Evolutionary conservation across 2,113 vertebrate genomes (phyloP), one percentile per base, ranked within the genome.

Genomic region (Danionella cerebrum): DNA sequence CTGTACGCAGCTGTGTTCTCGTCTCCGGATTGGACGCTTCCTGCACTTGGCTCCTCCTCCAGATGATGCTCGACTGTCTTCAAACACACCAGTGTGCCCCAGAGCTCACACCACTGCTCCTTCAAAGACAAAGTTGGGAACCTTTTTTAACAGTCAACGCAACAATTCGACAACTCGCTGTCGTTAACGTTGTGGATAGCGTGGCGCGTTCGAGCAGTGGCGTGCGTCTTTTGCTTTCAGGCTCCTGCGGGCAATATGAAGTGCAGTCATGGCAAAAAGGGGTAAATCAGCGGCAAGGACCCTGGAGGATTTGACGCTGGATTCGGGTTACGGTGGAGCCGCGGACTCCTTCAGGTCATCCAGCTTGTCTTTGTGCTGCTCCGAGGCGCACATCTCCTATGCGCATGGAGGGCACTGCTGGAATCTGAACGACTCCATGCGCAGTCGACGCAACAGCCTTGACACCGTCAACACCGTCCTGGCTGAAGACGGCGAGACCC

Each of bases 261-360:
- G 93, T 88, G 88, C 89, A 88, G 91, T 84, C 83, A 97, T 97
- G 93, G 93, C 92, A 81, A 90, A 92, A 87, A 90, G 95, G 90
- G 94, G 91, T 91, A 95, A 93, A 91, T 90, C 91, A 79, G 91
- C 76, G 78, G 90, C 88, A 80, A 86, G 93, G 84, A 96, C 95
- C 80, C 93, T 98, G 91, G 96, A 98, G 91, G 95, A 98, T 85
- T 90, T 98, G 83, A 98, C 95, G 78, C 92, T 97, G 69, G 96
- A 98, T 85, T 98, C 96, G 80, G 96, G 96, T 87, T 97, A 98
- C 95, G 95, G 96, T 93, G 96, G 95, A 76, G 92, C 96, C 75
- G 95, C 93, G 52, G 96, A 98, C 89, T 98, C 96, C 75, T 92
- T 97, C 84, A 88, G 93, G 76, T 98, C 96, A 70, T 98, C 94